phyloP scores from a whole-genome alignment of 2,113 vertebrate species.

The Leiothrix lutea region DNA sequence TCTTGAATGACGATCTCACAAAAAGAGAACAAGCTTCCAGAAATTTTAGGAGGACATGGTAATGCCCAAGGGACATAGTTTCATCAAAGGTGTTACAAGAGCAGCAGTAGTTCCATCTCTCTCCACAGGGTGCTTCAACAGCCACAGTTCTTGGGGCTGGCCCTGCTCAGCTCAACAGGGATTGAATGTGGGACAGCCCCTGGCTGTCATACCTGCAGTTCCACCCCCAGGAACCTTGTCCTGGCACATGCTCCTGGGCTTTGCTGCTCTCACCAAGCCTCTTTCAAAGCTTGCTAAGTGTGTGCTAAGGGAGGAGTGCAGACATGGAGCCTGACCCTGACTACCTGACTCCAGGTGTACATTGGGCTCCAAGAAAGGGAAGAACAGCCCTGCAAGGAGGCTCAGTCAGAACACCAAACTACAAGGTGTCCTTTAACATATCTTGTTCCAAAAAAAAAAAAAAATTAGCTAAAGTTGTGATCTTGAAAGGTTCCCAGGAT shows the following conservation, averaged over 20 bases:
- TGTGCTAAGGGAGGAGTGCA: background rate
- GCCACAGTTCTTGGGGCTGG: background rate
- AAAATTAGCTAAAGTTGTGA: background rate
- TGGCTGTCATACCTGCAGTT: accelerated
- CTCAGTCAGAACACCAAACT: background rate
- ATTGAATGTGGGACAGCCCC: background rate
- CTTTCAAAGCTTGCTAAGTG: background rate
- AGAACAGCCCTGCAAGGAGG: background rate
- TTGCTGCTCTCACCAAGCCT: background rate
- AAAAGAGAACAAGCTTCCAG: background rate
- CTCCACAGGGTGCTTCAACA: background rate
- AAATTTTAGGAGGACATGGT: background rate
- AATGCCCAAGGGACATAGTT: background rate
- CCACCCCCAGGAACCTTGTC: background rate
- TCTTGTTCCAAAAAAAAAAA: background rate
- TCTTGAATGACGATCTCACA: background rate
- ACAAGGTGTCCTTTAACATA: background rate
- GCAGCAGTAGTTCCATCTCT: background rate
- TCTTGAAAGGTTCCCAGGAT: background rate
- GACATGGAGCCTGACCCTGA: background rate
- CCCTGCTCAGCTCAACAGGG: background rate
- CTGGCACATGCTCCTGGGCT: background rate
- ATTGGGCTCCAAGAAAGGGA: background rate
- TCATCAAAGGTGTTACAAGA: background rate
- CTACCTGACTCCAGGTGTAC: background rate